Base-by-base conservation (phyloP, 2,888 invertebrate genomes). In the Clusia tigrina region DNA sequence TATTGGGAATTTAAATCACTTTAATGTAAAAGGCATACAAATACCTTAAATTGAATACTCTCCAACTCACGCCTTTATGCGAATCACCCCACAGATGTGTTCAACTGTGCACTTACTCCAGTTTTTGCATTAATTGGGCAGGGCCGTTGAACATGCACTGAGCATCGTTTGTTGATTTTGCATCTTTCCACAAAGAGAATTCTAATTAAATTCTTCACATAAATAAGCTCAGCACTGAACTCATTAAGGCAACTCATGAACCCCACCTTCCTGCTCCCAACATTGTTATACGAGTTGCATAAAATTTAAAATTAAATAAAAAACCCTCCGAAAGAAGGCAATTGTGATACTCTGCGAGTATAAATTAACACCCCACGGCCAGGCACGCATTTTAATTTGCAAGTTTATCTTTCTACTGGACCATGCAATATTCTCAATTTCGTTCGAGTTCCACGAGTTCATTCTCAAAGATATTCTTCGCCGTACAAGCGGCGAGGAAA, bases 121-220 rank as follows among this genome's bases (percentile, higher is more conserved):
- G n/a, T n/a, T 20, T 54, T 54, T 54, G 54, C 54, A 54, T 54
- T 54, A 54, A 54, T 54, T 54, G 32, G 17, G 32, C 32, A 48
- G 18, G n/a, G n/a, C n/a, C n/a, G 22, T 48, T 48, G 18, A 48
- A 51, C 26, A 22, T 5, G 18, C 2, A 2, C 48, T 38, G n/a
- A 20, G n/a, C n/a, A n/a, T n/a, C n/a, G n/a, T n/a, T n/a, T n/a
- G n/a, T n/a, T n/a, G n/a, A n/a, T n/a, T n/a, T n/a, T n/a, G n/a
- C n/a, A n/a, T n/a, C n/a, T n/a, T n/a, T n/a, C n/a, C n/a, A n/a
- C n/a, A n/a, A n/a, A n/a, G n/a, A n/a, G 46, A 24, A 24, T 53
- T 37, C 53, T 52, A 59, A 59, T 59, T 59, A 59, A 59, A 59
- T 59, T 59, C 59, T 37, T 59, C 37, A 12, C 48, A 51, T 51